These are phyloP conservation scores for Cyanocitta stelleri DNA, from an alignment of 2,113 vertebrate genomes.

Conservation along the genomic window DNA sequence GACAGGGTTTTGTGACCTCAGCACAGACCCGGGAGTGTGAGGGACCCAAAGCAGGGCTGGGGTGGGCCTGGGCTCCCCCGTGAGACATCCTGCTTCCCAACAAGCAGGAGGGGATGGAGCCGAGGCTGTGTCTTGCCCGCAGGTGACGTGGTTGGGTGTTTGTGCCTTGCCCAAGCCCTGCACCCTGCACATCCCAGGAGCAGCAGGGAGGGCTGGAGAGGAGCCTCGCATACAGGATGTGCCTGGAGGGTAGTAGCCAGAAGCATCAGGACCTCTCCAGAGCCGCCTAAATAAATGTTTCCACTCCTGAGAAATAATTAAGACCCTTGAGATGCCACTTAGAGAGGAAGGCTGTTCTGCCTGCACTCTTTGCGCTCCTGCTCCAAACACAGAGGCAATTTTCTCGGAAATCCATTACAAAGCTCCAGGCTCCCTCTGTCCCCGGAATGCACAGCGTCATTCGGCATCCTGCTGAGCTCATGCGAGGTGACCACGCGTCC, in stretches of 20 bases:
- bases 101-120: not conserved
- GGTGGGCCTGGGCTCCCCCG: not conserved
- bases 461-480: not conserved
- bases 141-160: not conserved
- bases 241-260: not conserved
- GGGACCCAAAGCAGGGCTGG: not conserved
- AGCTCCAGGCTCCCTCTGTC: not conserved
- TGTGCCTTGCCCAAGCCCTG: not conserved
- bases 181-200: not conserved
- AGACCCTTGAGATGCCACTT: not conserved
- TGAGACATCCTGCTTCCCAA: not conserved
- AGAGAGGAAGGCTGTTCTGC: not conserved
- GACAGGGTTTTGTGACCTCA: not conserved
- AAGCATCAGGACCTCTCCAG: not conserved
- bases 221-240: not conserved
- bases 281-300: slow-evolving; percentile 4
- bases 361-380: not conserved
- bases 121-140: not conserved
- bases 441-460: not conserved
- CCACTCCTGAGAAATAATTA: slow-evolving; percentile 31
- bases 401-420: slow-evolving; percentile 53
- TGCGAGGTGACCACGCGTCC: not conserved
- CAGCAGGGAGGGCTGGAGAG: not conserved
- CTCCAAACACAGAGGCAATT: slow-evolving; percentile 9
- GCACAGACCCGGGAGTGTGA: not conserved